These are phyloP conservation scores for Esperia sulphurella DNA, from an alignment of 2,888 invertebrate genomes.

Conservation along the genomic window DNA sequence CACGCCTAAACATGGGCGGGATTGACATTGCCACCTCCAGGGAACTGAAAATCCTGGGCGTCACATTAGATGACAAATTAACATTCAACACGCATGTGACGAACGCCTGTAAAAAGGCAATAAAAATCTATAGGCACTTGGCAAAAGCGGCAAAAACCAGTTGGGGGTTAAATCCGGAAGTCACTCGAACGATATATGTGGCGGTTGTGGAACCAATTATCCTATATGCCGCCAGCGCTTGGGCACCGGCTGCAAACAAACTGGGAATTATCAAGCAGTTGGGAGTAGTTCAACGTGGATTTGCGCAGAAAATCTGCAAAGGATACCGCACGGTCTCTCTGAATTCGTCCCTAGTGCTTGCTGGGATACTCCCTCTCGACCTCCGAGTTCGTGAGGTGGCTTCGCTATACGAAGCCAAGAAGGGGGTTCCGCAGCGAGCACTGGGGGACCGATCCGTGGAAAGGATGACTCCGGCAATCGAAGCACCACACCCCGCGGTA, in stretches of 20 bases:
- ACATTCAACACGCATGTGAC: conserved; percentile 10
- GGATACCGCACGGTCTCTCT: conserved; percentile 6
- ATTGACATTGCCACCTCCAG: background rate
- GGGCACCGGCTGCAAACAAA: background rate
- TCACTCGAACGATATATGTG: background rate
- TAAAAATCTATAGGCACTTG: conserved; percentile 5
- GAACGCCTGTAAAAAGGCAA: conserved; percentile 8
- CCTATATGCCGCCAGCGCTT: background rate
- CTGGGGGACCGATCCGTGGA: no score
- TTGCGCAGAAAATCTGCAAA: conserved; percentile 2
- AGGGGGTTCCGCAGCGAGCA: no score
- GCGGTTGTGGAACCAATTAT: background rate
- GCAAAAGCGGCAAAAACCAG: conserved; percentile 3
- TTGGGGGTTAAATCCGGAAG: conserved; percentile 9
- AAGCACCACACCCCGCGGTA: no score
- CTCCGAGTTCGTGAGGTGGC: conserved; percentile 2
- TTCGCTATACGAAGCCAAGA: background rate
- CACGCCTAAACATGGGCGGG: conserved; percentile 11
- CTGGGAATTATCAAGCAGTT: background rate
- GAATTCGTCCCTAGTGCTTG: conserved; percentile 7
- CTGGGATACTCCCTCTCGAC: conserved; percentile 14
- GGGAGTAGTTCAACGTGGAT: background rate
- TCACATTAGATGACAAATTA: conserved; percentile 10
- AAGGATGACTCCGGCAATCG: no score
- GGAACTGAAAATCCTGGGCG: conserved; percentile 12